A percentile compares a stretch with the other conserved stretches of the same genome.
These are phyloP conservation scores for Cristatella mucedo DNA, from an alignment of 2,888 invertebrate species.

Conservation along the genomic window DNA sequence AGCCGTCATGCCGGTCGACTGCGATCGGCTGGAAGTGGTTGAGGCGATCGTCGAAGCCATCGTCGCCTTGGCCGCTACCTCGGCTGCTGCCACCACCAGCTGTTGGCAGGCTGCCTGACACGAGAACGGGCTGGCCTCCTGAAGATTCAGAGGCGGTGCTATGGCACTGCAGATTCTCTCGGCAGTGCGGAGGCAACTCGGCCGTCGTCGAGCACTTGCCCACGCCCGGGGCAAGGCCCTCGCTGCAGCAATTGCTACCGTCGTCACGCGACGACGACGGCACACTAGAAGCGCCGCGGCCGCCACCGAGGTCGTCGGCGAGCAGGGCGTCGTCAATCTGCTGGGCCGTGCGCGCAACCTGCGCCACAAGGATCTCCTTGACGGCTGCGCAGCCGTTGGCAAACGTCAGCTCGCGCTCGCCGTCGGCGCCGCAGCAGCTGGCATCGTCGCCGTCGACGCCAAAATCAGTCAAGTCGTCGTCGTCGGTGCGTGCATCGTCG, in stretches of 20 bases:
- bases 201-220: too few relatives aligned
- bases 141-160: too few relatives aligned
- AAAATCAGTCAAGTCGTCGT: background rate
- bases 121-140: too few relatives aligned
- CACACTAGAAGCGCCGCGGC: conserved; percentile 48
- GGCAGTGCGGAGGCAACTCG: too few relatives aligned
- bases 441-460: conserved; percentile 1
- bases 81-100: too few relatives aligned
- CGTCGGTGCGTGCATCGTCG: conserved; percentile 1
- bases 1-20: too few relatives aligned
- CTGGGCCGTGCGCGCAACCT: conserved; percentile 10
- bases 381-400: conserved; percentile 13
- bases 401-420: background rate
- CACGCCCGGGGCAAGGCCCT: too few relatives aligned
- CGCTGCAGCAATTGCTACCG: background rate
- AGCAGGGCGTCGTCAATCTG: background rate
- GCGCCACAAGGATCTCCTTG: conserved; percentile 12
- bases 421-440: background rate
- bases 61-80: too few relatives aligned
- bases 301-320: conserved; percentile 17
- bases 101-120: too few relatives aligned
- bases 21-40: too few relatives aligned
- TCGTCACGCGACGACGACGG: conserved; percentile 29
- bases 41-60: too few relatives aligned
- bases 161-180: too few relatives aligned